These are phyloP conservation scores for Hymenochirus boettgeri DNA, from an alignment of 2,113 vertebrate genomes.

Conservation along the genomic window DNA sequence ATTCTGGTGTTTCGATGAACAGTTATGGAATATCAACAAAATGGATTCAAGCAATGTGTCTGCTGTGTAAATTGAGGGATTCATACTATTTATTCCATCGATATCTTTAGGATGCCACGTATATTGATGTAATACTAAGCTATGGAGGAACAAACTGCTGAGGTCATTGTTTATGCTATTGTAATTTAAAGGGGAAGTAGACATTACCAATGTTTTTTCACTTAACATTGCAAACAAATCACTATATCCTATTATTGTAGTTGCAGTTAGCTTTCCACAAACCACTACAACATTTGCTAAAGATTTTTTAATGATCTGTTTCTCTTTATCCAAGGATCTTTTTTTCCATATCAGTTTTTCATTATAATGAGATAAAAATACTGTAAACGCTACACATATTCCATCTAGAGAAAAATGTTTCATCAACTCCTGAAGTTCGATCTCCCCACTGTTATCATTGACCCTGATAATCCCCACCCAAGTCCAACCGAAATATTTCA, in stretches of 20 bases:
- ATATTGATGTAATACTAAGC: background rate
- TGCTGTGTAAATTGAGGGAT: background rate
- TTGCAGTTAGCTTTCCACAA: background rate
- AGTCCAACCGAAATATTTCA: background rate
- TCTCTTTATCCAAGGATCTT: background rate
- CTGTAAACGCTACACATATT: constrained; percentile 5
- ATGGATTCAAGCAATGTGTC: background rate
- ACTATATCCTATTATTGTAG: background rate
- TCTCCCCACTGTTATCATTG: constrained; percentile 7
- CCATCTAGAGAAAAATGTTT: background rate
- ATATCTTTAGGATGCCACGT: background rate
- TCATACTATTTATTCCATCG: background rate
- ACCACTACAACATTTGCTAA: background rate
- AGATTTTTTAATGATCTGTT: background rate
- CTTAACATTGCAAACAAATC: background rate
- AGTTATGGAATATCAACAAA: background rate
- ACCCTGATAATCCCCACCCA: constrained; percentile 12
- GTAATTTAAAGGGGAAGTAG: background rate
- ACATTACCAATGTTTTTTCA: background rate
- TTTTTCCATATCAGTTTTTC: background rate
- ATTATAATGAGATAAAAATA: background rate
- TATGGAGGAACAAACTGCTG: background rate
- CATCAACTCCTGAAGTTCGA: background rate
- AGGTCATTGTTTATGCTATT: background rate
- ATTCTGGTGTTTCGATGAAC: background rate